Evolutionary conservation across 2,888 invertebrate species (phyloP).

Genomic region (Megamerina dolium): DNA sequence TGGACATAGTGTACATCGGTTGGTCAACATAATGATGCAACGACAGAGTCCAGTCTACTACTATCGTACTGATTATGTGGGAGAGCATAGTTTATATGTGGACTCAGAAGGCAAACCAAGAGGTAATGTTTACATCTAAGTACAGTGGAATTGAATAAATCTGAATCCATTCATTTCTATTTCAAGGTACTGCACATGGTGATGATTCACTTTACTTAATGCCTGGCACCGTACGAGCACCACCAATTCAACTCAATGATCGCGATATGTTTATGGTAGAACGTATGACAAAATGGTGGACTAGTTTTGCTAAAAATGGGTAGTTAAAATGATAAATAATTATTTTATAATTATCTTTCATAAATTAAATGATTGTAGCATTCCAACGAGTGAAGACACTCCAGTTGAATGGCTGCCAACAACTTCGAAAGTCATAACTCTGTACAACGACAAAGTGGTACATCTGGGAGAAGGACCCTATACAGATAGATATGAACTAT

Average conservation of each 20-base stretch:
- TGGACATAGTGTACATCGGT: conserved; percentile 55
- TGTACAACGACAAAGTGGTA: conserved; percentile 26
- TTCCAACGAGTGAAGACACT: conserved; percentile 1
- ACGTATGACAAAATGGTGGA: conserved; percentile 44
- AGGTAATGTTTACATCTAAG: conserved; percentile 23
- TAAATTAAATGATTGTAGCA: neutral
- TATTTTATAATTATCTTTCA: conserved; percentile 3
- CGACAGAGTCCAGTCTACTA: conserved; percentile 54
- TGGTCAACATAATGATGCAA: conserved; percentile 54
- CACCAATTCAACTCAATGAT: conserved; percentile 31
- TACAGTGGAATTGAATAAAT: neutral
- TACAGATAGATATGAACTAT: conserved; percentile 25
- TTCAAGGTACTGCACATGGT: conserved; percentile 29
- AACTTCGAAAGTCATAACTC: conserved; percentile 12
- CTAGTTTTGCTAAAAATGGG: conserved; percentile 44
- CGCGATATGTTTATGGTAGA: conserved; percentile 48
- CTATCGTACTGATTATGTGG: conserved; percentile 56
- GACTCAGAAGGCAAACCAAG: conserved; percentile 45
- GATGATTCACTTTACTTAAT: conserved; percentile 40
- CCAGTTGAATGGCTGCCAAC: conserved; percentile 29
- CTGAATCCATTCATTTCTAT: neutral
- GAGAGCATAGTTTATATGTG: conserved; percentile 52
- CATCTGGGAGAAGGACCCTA: conserved; percentile 21
- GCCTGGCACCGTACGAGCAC: conserved; percentile 28
- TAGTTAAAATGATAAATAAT: conserved; percentile 15